Evolutionary conservation across 2,797 vertebrate genomes (phyloP).

Genomic region (Lithobates pipiens): DNA sequence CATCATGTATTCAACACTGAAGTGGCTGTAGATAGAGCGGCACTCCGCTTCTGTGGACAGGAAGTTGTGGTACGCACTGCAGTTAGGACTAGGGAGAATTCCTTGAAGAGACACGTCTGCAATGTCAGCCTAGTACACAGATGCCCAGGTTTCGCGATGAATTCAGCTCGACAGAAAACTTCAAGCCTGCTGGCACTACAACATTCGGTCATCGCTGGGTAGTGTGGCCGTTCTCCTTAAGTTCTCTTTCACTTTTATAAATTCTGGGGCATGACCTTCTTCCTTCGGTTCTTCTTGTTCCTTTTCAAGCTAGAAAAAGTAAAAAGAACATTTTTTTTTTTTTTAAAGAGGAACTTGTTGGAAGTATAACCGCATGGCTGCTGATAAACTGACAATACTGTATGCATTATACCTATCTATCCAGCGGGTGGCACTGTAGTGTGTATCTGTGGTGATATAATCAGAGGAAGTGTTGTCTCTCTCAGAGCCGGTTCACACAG

Average conservation of each 20-base stretch:
- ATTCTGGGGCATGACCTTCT: constrained; percentile 86
- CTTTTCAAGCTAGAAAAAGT: constrained; percentile 78
- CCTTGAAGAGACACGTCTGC: constrained; percentile 22
- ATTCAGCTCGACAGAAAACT: neutral
- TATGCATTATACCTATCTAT: too few species aligned
- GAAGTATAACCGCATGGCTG: too few species aligned
- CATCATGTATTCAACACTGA: constrained; percentile 37
- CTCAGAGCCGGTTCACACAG: too few species aligned
- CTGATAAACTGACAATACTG: too few species aligned
- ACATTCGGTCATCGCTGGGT: constrained; percentile 79
- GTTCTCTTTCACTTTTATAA: constrained; percentile 94
- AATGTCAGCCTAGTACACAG: constrained; percentile 63
- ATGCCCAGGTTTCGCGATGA: constrained; percentile 59
- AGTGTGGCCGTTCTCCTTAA: constrained; percentile 84
- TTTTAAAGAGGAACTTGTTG: too few species aligned
- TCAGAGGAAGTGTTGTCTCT: too few species aligned
- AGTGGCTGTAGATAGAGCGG: constrained; percentile 49
- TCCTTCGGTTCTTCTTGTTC: constrained; percentile 76
- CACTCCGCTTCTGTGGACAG: constrained; percentile 55
- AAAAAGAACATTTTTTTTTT: neutral
- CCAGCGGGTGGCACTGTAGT: too few species aligned
- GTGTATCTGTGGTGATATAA: too few species aligned
- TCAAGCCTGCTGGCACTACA: constrained; percentile 69
- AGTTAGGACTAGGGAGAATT: constrained; percentile 25
- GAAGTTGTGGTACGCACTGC: neutral